These are phyloP conservation scores for Campylomormyrus numenius DNA, from an alignment of 2,113 vertebrate species.

Conservation along the genomic window DNA sequence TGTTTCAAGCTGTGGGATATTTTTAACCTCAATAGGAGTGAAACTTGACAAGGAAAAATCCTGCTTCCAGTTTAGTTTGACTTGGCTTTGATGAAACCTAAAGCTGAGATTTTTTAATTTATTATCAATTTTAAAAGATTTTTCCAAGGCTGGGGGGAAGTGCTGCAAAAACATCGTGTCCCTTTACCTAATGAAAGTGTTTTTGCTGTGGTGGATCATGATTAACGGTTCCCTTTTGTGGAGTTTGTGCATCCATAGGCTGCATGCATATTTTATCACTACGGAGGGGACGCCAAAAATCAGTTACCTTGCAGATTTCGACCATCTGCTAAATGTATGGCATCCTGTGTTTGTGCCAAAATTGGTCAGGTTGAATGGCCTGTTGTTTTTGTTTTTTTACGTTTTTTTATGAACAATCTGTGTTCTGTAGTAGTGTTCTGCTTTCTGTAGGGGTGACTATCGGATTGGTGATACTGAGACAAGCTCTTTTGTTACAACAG, in stretches of 20 bases:
- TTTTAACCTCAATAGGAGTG: neutral
- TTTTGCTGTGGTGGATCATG: neutral
- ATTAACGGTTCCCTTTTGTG: neutral
- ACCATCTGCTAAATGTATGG: neutral
- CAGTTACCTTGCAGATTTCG: neutral
- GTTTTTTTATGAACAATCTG: neutral
- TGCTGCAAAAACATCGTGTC: neutral
- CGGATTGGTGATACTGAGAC: neutral
- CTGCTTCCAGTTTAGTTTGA: neutral
- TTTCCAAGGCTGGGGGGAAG: neutral
- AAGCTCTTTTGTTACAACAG: neutral
- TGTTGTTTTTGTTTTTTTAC: neutral
- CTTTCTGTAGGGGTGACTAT: neutral
- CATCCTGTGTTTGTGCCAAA: neutral
- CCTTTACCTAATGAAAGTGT: neutral
- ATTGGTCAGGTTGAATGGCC: neutral
- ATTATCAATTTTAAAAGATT: neutral
- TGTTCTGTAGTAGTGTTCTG: neutral
- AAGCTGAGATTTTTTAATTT: neutral
- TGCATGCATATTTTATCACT: neutral
- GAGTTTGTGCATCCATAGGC: neutral
- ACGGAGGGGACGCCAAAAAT: neutral
- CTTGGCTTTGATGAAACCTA: neutral
- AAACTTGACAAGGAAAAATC: neutral
- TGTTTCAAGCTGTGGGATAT: neutral